Conservation (phyloP, 2,797 vertebrate genomes). For the Diplodus puntazzo region DNA sequence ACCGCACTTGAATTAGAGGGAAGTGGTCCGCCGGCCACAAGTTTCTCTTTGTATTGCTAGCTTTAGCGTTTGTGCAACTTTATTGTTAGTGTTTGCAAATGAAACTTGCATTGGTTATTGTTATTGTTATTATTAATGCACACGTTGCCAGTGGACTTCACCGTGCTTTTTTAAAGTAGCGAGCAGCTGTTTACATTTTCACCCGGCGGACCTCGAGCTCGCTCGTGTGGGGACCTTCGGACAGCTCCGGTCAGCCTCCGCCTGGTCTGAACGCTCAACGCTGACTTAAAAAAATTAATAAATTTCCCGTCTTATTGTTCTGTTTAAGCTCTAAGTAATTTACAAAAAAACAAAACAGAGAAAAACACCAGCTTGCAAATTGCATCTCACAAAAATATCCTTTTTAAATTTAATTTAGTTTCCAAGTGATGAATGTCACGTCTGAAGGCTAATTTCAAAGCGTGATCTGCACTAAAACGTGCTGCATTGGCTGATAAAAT, state of each 20-base stretch:
- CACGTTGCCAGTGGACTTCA: constrained; percentile 13
- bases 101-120: not conserved
- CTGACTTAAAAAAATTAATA: constrained; percentile 23
- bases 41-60: constrained; percentile 30
- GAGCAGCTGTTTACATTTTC: constrained; percentile 39
- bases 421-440: not conserved
- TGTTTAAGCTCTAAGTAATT: not conserved
- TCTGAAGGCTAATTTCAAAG: not conserved
- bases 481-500: not conserved
- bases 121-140: too few relatives aligned
- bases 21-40: constrained; percentile 56
- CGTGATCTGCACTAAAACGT: not conserved
- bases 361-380: not conserved
- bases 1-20: constrained; percentile 44
- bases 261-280: constrained; percentile 12
- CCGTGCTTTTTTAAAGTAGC: constrained; percentile 16
- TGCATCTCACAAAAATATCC: not conserved
- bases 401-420: not conserved
- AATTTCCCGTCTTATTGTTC: constrained; percentile 23
- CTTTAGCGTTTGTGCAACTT: constrained; percentile 3
- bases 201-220: not conserved
- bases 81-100: constrained; percentile 1
- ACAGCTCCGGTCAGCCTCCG: constrained; percentile 16
- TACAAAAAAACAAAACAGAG: too few relatives aligned
- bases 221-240: constrained; percentile 10